Conservation (phyloP, 2,113 vertebrate species). For the Empidonax alnorum region DNA sequence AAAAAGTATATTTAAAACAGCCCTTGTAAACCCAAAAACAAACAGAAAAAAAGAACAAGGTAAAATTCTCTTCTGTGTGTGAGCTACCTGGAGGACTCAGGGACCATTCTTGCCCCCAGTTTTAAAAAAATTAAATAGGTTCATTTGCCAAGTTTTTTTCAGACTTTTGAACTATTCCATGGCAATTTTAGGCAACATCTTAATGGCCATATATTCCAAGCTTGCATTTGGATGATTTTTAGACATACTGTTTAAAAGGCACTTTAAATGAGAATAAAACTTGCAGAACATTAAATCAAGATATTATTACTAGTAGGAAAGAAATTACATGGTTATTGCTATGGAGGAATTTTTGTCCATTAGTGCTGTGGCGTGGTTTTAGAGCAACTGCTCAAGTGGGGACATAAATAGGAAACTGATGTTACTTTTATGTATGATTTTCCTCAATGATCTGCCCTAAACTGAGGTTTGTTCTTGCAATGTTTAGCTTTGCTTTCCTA, state of each 20-base stretch:
- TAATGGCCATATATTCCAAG: neutral
- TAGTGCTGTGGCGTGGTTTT: neutral
- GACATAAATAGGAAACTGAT: neutral
- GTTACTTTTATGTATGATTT: neutral
- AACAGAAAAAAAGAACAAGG: neutral
- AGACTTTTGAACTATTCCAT: neutral
- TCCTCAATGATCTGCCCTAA: neutral
- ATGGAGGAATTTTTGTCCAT: neutral
- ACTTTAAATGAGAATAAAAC: neutral
- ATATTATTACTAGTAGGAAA: neutral
- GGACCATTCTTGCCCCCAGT: neutral
- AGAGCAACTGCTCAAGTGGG: neutral
- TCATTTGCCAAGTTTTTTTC: neutral
- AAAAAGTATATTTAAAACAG: neutral
- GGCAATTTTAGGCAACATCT: neutral
- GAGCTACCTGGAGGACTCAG: neutral
- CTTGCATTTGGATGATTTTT: neutral
- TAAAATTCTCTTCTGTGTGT: neutral
- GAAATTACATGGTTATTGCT: neutral
- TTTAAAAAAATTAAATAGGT: neutral
- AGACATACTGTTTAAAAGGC: neutral
- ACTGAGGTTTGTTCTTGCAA: neutral
- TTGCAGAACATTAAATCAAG: neutral
- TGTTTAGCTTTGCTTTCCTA: neutral
- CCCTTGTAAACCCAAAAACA: neutral